Evolutionary conservation across 1,140 invertebrate genomes (phyloP), one percentile per base, ranked within the genome.

Genomic region (Calosoma granatense): DNA sequence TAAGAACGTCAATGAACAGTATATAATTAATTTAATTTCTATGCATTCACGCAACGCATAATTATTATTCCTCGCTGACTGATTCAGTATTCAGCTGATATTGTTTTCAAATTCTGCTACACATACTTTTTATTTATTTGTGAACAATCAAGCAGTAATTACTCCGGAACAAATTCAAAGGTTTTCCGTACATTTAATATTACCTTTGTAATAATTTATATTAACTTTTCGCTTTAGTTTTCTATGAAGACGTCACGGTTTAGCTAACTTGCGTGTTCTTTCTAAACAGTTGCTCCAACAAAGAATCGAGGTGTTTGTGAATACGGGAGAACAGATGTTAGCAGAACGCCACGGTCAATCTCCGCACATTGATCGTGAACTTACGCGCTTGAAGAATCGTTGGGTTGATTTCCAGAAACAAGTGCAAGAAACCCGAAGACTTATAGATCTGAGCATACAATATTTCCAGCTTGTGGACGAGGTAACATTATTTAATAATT

Each of bases 351-450:
- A 80, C 60, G 74, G 80, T 55, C 77, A 85, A 47, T 77, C 82
- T 17, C 70, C 74, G 12, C 77, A 80, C 59, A 78, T 88, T 6
- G 68, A 79, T 64, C 73, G 72, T 19, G 83, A 91, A 65, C 72
- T 91, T 6, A 72, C 76, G 12, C 78, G 81, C 59, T 72, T 92
- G 47, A 77, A 83, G 64, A 78, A 81, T 6, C 84, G 86, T 67
- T 90, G 87, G 86, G 78, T 81, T 20, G 78, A 80, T 58, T 81
- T 93, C 64, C 83, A 85, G 64, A 76, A 76, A 19, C 80, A 85
- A 67, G 81, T 90, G 11, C 76, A 77, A 30, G 80, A 84, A 56
- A 85, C 82, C 22, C 78, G 84, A 64, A 73, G 74, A 53, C 72
- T 76, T 43, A 75, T 78, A 1, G 72, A 81, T 62, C 70, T 76